phyloP scores from a whole-genome alignment of 1,140 invertebrate species.

The Teleopsis dalmanni region DNA sequence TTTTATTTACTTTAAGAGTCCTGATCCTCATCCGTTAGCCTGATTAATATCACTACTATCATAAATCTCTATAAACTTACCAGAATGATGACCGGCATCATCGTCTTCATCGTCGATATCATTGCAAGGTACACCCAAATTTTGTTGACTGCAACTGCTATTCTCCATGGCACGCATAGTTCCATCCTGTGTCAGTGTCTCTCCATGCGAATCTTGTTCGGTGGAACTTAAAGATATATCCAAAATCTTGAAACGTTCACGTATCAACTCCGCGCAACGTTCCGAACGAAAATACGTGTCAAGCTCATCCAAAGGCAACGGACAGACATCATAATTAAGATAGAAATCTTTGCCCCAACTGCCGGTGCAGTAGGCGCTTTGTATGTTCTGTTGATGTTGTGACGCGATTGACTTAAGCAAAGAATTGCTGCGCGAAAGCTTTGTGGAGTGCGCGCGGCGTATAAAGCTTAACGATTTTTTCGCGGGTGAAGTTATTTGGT shows the following conservation, averaged over 20 bases:
- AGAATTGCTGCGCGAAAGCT: slow-evolving; percentile 58
- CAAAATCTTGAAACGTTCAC: slow-evolving; percentile 38
- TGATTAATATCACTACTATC: no score
- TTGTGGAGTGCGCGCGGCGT: slow-evolving; percentile 61
- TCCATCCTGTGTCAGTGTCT: slow-evolving; percentile 5
- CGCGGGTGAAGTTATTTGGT: slow-evolving; percentile 32
- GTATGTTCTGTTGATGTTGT: slow-evolving; percentile 24
- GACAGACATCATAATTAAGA: slow-evolving; percentile 33
- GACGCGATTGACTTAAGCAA: slow-evolving; percentile 48
- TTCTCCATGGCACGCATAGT: slow-evolving; percentile 7
- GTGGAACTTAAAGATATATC: slow-evolving; percentile 22
- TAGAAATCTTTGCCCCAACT: slow-evolving; percentile 47
- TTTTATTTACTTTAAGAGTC: no score
- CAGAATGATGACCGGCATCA: slow-evolving; percentile 43
- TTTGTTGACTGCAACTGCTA: slow-evolving; percentile 11
- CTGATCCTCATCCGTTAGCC: no score
- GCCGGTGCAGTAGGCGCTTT: slow-evolving; percentile 42
- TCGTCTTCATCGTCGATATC: slow-evolving; percentile 21
- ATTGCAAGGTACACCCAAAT: slow-evolving; percentile 10
- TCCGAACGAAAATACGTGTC: slow-evolving; percentile 39
- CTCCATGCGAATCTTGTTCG: not conserved
- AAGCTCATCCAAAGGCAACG: slow-evolving; percentile 32
- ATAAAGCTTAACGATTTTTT: slow-evolving; percentile 55
- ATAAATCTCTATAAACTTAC: slow-evolving; percentile 31
- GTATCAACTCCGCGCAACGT: slow-evolving; percentile 35